Conservation (phyloP, 2,888 invertebrate species). For the Serripes groenlandicus region DNA sequence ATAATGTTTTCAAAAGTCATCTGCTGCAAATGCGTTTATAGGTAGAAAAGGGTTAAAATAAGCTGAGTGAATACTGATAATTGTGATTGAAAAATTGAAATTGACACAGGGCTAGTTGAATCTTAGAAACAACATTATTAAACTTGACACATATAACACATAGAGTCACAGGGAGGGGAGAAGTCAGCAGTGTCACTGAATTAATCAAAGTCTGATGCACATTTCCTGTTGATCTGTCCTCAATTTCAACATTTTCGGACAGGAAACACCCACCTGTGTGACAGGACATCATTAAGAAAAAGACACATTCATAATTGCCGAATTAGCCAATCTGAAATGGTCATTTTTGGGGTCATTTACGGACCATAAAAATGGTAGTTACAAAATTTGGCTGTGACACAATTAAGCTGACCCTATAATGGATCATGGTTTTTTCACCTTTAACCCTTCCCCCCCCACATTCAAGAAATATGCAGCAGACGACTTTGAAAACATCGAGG, state of each 20-base stretch:
- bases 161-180: not conserved
- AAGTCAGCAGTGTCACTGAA: not conserved
- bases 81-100: too few relatives aligned
- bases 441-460: not conserved
- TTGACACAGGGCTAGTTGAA: too few relatives aligned
- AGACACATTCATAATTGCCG: not conserved
- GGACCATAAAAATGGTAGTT: not conserved
- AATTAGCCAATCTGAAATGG: not conserved
- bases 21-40: too few relatives aligned
- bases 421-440: too few relatives aligned
- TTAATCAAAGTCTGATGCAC: constrained; percentile 14
- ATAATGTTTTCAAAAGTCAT: too few relatives aligned
- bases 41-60: too few relatives aligned
- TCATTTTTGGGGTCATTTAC: not conserved
- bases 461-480: too few relatives aligned
- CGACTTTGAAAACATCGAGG: too few relatives aligned
- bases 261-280: constrained; percentile 15
- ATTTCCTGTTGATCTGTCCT: not conserved
- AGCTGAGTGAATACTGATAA: too few relatives aligned
- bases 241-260: not conserved
- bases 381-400: not conserved
- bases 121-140: constrained; percentile 3
- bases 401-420: too few relatives aligned
- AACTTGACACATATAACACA: not conserved
- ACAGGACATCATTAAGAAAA: not conserved